Evolutionary conservation across 1,140 invertebrate genomes (phyloP).

Genomic region (Coenobita brevimanus): DNA sequence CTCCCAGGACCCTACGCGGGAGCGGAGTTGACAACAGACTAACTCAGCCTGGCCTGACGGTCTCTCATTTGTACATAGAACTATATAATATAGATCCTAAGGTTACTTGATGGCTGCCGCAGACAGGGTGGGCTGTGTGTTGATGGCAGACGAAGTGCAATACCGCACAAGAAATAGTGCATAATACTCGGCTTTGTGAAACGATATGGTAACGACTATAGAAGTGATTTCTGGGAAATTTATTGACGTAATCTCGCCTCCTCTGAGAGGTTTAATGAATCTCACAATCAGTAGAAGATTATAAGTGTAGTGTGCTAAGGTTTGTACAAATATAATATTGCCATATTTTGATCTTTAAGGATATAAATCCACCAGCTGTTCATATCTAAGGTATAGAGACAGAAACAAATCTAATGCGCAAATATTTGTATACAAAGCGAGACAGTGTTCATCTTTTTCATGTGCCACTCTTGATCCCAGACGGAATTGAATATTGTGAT

Average conservation of each 20-base stretch:
- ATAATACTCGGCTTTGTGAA: constrained; percentile 63
- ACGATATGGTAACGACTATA: constrained; percentile 19
- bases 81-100: constrained; percentile 27
- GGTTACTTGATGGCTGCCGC: constrained; percentile 36
- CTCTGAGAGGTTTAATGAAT: constrained; percentile 50
- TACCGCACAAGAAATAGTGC: constrained; percentile 62
- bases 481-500: constrained; percentile 47
- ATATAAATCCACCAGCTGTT: constrained; percentile 33
- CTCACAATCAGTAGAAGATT: constrained; percentile 55
- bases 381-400: constrained; percentile 32
- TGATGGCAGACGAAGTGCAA: constrained; percentile 53
- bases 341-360: constrained; percentile 60
- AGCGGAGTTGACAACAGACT: not conserved
- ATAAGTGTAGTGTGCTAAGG: constrained; percentile 64
- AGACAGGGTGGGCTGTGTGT: constrained; percentile 30
- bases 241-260: constrained; percentile 46
- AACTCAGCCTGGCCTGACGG: constrained; percentile 28
- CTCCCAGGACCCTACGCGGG: not conserved
- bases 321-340: constrained; percentile 65
- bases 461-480: constrained; percentile 56
- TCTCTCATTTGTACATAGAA: constrained; percentile 46
- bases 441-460: constrained; percentile 51
- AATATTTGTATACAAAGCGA: constrained; percentile 61
- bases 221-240: constrained; percentile 63
- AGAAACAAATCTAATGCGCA: constrained; percentile 16